phyloP scores from a whole-genome alignment of 2,797 vertebrate genomes.

The Cuniculus paca region DNA sequence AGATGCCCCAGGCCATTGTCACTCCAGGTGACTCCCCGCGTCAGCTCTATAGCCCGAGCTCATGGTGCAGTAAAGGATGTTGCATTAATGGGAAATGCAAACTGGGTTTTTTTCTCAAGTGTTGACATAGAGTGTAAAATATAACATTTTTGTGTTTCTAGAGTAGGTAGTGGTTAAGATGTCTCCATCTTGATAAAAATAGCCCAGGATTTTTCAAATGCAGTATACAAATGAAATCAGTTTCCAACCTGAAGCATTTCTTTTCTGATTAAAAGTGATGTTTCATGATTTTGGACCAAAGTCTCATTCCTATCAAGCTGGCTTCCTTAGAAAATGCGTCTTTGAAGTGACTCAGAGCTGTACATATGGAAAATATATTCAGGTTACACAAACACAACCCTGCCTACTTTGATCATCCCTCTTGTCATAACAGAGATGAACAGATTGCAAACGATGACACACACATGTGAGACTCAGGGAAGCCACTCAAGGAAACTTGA shows the following conservation, averaged over 20 bases:
- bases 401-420: constrained; percentile 48
- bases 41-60: background rate
- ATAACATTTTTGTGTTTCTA: constrained; percentile 51
- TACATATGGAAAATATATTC: constrained; percentile 48
- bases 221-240: constrained; percentile 39
- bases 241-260: constrained; percentile 46
- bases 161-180: constrained; percentile 43
- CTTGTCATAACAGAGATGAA: constrained; percentile 41
- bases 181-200: constrained; percentile 45
- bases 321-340: constrained; percentile 20
- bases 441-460: background rate
- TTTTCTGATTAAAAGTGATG: constrained; percentile 56
- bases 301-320: background rate
- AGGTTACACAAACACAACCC: constrained; percentile 33
- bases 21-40: background rate
- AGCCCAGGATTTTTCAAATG: background rate
- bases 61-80: background rate
- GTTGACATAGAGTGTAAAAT: constrained; percentile 82
- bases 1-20: accelerated
- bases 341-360: constrained; percentile 46
- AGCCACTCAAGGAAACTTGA: background rate
- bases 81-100: constrained; percentile 80
- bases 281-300: constrained; percentile 13
- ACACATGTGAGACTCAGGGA: background rate
- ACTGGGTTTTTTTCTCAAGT: constrained; percentile 66